Evolutionary conservation across 2,888 invertebrate species (phyloP).

Genomic region (Bugulina stolonifera): DNA sequence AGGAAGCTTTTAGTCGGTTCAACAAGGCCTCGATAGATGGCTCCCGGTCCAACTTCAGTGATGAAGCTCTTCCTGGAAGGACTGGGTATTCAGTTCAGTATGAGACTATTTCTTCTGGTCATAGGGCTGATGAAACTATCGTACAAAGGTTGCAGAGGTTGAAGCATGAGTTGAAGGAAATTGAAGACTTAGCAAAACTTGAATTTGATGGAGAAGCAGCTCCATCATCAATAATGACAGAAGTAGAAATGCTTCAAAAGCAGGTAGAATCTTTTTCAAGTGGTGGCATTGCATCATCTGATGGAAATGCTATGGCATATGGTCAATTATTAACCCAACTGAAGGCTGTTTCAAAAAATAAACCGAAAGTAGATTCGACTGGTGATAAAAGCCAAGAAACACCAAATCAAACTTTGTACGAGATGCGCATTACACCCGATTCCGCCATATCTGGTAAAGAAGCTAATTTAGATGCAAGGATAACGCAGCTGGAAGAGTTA

Average conservation of each 20-base stretch:
- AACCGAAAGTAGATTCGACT: not conserved
- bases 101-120: conserved; percentile 9
- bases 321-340: conserved; percentile 17
- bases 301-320: not conserved
- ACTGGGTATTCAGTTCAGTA: conserved; percentile 14
- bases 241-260: conserved; percentile 22
- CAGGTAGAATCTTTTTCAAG: not conserved
- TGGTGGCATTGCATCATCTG: not conserved
- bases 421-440: not conserved
- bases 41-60: conserved; percentile 1
- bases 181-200: not conserved
- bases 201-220: conserved; percentile 40
- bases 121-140: not conserved
- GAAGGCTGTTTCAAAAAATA: not conserved
- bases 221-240: conserved; percentile 53
- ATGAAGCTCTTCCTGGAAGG: conserved; percentile 12
- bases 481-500: not conserved
- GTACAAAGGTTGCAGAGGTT: conserved; percentile 1
- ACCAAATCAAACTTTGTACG: not conserved
- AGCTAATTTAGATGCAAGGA: conserved; percentile 7
- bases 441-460: not conserved
- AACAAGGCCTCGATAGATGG: conserved; percentile 21
- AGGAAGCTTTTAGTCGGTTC: conserved; percentile 22
- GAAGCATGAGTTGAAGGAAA: conserved; percentile 9
- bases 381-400: not conserved